A percentile compares a stretch with the other conserved stretches of the same genome.
Evolutionary conservation across 2,888 invertebrate genomes (phyloP).

Genomic region (Catocala nupta): DNA sequence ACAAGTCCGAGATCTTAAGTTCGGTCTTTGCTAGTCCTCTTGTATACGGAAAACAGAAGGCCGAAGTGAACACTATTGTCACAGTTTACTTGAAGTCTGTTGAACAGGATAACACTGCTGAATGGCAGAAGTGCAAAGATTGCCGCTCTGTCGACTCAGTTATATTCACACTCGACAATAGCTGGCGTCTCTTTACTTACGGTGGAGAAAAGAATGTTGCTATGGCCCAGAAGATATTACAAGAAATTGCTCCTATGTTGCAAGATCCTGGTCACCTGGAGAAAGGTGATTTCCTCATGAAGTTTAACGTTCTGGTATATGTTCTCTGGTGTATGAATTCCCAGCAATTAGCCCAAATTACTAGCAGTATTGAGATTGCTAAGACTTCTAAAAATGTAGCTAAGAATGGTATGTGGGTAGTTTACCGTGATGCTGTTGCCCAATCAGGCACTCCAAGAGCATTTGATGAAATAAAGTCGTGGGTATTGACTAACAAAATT

Average conservation of each 20-base stretch:
- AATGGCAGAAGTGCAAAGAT: slow-evolving; percentile 73
- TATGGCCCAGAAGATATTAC: slow-evolving; percentile 76
- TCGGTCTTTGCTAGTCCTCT: slow-evolving; percentile 88
- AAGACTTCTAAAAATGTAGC: slow-evolving; percentile 72
- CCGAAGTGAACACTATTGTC: slow-evolving; percentile 88
- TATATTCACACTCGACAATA: slow-evolving; percentile 79
- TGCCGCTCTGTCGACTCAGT: slow-evolving; percentile 81
- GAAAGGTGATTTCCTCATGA: slow-evolving; percentile 87
- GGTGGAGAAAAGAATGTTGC: slow-evolving; percentile 71
- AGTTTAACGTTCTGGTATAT: slow-evolving; percentile 87
- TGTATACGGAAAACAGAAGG: slow-evolving; percentile 86
- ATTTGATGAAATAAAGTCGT: slow-evolving; percentile 86
- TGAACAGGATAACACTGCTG: slow-evolving; percentile 66
- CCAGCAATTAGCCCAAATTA: slow-evolving; percentile 86
- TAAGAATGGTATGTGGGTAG: slow-evolving; percentile 85
- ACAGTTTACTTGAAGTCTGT: slow-evolving; percentile 80
- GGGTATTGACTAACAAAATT: slow-evolving; percentile 86
- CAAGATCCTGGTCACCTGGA: slow-evolving; percentile 86
- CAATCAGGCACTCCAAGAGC: slow-evolving; percentile 90
- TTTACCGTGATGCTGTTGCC: slow-evolving; percentile 89
- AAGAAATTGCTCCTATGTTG: slow-evolving; percentile 88
- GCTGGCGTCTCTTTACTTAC: slow-evolving; percentile 25
- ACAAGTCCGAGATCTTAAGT: slow-evolving; percentile 88
- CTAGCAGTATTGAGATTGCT: slow-evolving; percentile 79
- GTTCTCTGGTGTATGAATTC: slow-evolving; percentile 87